Conservation (phyloP, 2,888 invertebrate genomes). For the Caenorhabditis uteleia region DNA sequence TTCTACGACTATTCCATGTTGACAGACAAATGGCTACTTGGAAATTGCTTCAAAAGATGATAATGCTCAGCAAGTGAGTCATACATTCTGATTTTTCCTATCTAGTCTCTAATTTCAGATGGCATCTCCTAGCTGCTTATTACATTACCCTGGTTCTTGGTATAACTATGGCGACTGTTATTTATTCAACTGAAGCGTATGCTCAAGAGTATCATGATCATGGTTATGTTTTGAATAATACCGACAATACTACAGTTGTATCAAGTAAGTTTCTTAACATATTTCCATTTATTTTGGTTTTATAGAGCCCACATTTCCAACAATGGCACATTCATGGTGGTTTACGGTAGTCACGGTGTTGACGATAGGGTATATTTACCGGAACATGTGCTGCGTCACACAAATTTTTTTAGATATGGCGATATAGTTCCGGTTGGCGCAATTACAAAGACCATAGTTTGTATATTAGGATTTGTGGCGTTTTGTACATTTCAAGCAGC, state of each 20-base stretch:
- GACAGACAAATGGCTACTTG: slow-evolving; percentile 62
- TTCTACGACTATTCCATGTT: slow-evolving; percentile 62
- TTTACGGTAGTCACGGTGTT: slow-evolving; percentile 58
- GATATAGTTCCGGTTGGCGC: slow-evolving; percentile 59
- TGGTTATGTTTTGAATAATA: slow-evolving; percentile 14
- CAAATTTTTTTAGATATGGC: too few relatives aligned
- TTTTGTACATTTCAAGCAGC: slow-evolving; percentile 59
- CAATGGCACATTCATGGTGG: slow-evolving; percentile 62
- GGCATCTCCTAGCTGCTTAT: slow-evolving; percentile 55
- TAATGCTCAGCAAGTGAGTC: slow-evolving; percentile 50
- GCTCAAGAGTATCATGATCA: slow-evolving; percentile 22
- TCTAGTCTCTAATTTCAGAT: slow-evolving; percentile 34
- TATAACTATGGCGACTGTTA: slow-evolving; percentile 44
- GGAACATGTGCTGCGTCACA: too few relatives aligned
- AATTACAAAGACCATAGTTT: slow-evolving; percentile 58
- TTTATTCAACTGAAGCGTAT: slow-evolving; percentile 49
- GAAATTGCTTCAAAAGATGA: slow-evolving; percentile 55
- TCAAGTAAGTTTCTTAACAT: neutral
- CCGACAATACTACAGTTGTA: slow-evolving; percentile 13
- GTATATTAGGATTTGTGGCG: slow-evolving; percentile 56
- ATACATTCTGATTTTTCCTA: neutral
- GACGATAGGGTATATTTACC: too few relatives aligned
- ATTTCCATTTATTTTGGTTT: too few relatives aligned
- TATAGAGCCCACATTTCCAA: slow-evolving; percentile 43
- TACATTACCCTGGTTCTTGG: slow-evolving; percentile 58